Percentiles rank a stretch among this genome's conserved stretches.
Evolutionary conservation across 1,140 invertebrate genomes (phyloP).

Genomic region (Tetragonula clypearis): DNA sequence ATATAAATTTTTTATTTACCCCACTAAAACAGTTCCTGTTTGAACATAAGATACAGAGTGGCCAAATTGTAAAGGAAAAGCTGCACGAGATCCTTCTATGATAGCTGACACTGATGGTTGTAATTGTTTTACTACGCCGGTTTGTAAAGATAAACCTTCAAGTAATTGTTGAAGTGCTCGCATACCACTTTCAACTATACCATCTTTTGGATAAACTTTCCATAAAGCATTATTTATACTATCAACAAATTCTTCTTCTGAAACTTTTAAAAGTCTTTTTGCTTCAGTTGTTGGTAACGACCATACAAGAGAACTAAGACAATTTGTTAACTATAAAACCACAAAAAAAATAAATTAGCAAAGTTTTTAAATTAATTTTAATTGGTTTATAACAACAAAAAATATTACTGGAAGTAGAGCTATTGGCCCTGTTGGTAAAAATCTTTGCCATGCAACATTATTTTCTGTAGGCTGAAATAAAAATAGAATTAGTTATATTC

Average conservation of each 20-base stretch:
- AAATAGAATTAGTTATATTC: conserved; percentile 6
- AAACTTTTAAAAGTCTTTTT: conserved; percentile 86
- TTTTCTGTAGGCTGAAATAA: conserved; percentile 87
- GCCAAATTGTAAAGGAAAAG: conserved; percentile 95
- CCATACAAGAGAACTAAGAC: conserved; percentile 95
- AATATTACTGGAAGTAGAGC: conserved; percentile 92
- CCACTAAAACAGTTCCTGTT: conserved; percentile 89
- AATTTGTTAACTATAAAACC: conserved; percentile 85
- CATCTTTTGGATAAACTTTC: conserved; percentile 85
- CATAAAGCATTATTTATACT: conserved; percentile 94
- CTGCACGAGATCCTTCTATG: conserved; percentile 87
- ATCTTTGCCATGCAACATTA: conserved; percentile 96
- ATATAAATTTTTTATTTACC: conserved; percentile 82
- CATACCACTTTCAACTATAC: conserved; percentile 82
- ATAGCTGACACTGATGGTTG: conserved; percentile 90
- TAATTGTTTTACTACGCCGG: conserved; percentile 84
- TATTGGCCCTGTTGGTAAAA: conserved; percentile 94
- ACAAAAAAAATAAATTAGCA: conserved; percentile 34
- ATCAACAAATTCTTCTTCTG: conserved; percentile 93
- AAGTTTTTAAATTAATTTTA: not conserved
- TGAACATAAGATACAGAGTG: conserved; percentile 93
- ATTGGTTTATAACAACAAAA: conserved; percentile 4
- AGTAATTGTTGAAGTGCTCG: conserved; percentile 82
- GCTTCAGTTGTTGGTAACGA: conserved; percentile 89
- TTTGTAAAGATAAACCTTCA: conserved; percentile 78